Evolutionary conservation across 2,888 invertebrate genomes (phyloP).

Genomic region (Tachina lurida): DNA sequence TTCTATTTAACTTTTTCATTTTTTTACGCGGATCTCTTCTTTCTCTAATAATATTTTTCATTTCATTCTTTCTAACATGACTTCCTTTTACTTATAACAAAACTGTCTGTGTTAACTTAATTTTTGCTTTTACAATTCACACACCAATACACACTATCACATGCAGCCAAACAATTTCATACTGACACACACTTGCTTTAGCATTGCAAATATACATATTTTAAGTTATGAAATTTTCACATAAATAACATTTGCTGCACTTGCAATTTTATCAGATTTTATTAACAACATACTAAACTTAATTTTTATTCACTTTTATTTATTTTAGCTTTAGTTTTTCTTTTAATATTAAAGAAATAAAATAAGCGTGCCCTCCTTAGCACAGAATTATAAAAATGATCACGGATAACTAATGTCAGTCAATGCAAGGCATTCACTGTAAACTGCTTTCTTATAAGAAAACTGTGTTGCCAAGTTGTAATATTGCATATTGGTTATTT

Average conservation of each 20-base stretch:
- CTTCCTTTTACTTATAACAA: background rate
- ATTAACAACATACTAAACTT: slow-evolving; percentile 2
- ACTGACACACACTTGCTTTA: background rate
- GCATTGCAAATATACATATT: background rate
- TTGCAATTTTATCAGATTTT: background rate
- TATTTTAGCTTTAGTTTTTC: background rate
- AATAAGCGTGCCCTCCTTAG: background rate
- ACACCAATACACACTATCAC: too few species aligned
- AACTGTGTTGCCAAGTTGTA: slow-evolving; percentile 1
- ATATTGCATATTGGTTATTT: too few species aligned
- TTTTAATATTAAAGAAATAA: background rate
- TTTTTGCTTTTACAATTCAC: too few species aligned
- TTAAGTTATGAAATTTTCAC: slow-evolving; percentile 1
- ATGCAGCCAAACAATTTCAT: too few species aligned
- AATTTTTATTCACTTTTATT: slow-evolving; percentile 7
- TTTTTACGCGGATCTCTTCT: too few species aligned
- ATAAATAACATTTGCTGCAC: background rate
- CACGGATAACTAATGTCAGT: background rate
- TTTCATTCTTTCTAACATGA: background rate
- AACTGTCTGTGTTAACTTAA: background rate
- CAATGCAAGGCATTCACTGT: background rate
- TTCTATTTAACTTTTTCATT: too few species aligned
- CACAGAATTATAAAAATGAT: background rate
- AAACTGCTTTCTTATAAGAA: background rate
- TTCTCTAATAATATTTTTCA: background rate